phyloP scores from a whole-genome alignment of 2,888 invertebrate genomes.

The Volucella inflata region DNA sequence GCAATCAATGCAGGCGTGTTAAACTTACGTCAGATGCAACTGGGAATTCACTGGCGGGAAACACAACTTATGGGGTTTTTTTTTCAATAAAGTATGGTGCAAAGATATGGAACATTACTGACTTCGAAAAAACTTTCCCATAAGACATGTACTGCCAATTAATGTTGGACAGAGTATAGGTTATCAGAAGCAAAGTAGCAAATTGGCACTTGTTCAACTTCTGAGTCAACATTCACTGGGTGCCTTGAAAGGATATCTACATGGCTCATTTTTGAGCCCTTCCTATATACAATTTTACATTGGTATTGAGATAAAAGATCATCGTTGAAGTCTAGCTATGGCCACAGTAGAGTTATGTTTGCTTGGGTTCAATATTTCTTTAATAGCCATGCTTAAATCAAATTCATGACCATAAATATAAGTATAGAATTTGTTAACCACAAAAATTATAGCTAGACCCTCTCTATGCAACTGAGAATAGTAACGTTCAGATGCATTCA shows the following conservation, averaged over 20 bases:
- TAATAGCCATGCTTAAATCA: constrained; percentile 26
- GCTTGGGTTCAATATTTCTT: constrained; percentile 20
- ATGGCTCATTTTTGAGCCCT: constrained; percentile 2
- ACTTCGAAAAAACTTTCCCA: too few relatives aligned
- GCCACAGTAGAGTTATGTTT: constrained; percentile 22
- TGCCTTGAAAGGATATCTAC: constrained; percentile 4
- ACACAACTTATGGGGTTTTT: too few relatives aligned
- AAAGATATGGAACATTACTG: too few relatives aligned
- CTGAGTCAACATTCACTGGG: constrained; percentile 6
- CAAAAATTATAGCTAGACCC: constrained; percentile 26
- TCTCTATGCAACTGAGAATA: constrained; percentile 28
- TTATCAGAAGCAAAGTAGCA: constrained; percentile 7
- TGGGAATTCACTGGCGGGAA: too few relatives aligned
- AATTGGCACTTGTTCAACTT: not conserved
- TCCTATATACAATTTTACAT: constrained; percentile 16
- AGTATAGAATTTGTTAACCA: constrained; percentile 18
- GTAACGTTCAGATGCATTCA: constrained; percentile 16
- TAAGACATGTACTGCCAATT: too few relatives aligned
- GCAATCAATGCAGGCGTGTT: too few relatives aligned
- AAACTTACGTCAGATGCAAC: too few relatives aligned
- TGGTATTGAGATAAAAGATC: constrained; percentile 14
- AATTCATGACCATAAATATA: constrained; percentile 27
- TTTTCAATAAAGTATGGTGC: too few relatives aligned
- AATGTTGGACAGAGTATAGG: too few relatives aligned
- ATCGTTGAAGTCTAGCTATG: too few relatives aligned